Percentiles rank a stretch among this genome's conserved stretches.
Evolutionary conservation across 2,797 vertebrate species (phyloP).

Genomic region (Ficedula albicollis): DNA sequence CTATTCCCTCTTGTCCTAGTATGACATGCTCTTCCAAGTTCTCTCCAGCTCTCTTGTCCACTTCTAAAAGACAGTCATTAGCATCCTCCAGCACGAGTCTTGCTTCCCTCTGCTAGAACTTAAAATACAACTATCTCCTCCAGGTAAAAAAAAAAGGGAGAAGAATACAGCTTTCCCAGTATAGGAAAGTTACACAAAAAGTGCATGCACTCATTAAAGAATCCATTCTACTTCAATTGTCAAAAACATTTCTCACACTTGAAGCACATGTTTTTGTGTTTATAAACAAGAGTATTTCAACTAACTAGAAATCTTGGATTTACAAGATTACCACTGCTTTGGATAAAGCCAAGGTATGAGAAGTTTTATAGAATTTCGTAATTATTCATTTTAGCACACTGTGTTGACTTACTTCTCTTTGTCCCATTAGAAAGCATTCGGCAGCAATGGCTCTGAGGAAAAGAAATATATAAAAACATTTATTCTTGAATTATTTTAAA

Average conservation of each 20-base stretch:
- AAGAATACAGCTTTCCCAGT: neutral
- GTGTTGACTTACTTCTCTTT: slow-evolving; percentile 88
- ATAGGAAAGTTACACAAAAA: neutral
- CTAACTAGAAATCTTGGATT: neutral
- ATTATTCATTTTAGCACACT: neutral
- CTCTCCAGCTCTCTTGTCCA: neutral
- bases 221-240: neutral
- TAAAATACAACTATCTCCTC: neutral
- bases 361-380: neutral
- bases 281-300: neutral
- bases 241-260: neutral
- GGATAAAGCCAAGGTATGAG: neutral
- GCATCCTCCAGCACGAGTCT: neutral
- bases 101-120: neutral
- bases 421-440: slow-evolving; percentile 87
- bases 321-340: neutral
- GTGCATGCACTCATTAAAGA: neutral
- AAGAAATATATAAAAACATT: slow-evolving; percentile 79
- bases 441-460: slow-evolving; percentile 90
- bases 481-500: slow-evolving; percentile 70
- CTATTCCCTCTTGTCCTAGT: neutral
- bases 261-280: neutral
- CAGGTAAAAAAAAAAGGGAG: neutral
- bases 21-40: neutral
- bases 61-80: neutral